Evolutionary conservation across 2,797 vertebrate species (phyloP), one percentile per base, ranked within the genome.

Genomic region (Darevskia nairensis): DNA sequence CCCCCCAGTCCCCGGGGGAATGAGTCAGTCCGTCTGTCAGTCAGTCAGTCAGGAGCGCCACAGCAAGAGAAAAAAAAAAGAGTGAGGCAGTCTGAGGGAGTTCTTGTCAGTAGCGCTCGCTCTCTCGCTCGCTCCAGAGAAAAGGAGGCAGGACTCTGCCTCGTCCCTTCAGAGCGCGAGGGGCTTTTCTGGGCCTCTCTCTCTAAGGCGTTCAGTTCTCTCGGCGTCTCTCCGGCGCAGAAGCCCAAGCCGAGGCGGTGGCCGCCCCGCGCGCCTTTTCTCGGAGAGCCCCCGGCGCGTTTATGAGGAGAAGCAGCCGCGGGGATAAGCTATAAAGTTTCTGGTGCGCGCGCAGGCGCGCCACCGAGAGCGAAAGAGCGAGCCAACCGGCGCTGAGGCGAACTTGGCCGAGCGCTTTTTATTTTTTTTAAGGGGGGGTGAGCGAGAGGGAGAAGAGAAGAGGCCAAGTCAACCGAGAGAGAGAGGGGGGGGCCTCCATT

Each of bases 391-490:
- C 71, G n/a, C 71, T n/a, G 71, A n/a, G 32, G n/a, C 69, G 82
- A 35, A 55, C 82, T 72, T 72, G 41, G 82, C 69, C 69, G 68
- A n/a, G 61, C 61, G 61, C 61, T 23, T 55, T 55, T 55, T 55
- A n/a, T 44, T 50, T 13, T 50, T 35, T 27, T 27, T 32, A 32
- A 41, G 86, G 77, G 55, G 19, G 91, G 88, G 94, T 95, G 95
- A 94, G 96, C 92, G 96, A 93, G 87, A 82, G 95, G 95, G 97
- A 96, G 95, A 97, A 93, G 92, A 93, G 8, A 13, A 27, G 29
- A 69, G 72, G 35, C 32, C 32, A 74, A 35, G 72, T 32, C 72
- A 39, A 39, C 6, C 72, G 93, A 93, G 19, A 21, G 72, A 39
- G 71, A 17, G 21, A 8, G 68, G 10, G n/a, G 6, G 69, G 27